Conservation (phyloP, 2,888 invertebrate genomes). For the Ennomos quercinarius region DNA sequence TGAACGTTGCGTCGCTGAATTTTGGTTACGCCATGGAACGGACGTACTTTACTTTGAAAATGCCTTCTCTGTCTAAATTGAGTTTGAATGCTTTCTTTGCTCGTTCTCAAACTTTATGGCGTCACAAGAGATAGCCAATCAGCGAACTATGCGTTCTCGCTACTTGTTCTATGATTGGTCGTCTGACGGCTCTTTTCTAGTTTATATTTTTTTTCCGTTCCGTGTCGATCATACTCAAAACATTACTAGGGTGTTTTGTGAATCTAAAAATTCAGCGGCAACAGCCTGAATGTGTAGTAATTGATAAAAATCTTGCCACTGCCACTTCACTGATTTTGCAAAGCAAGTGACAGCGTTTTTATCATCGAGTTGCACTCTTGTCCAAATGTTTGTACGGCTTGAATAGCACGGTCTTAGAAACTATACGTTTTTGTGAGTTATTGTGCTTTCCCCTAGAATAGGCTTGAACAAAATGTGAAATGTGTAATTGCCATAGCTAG, state of each 20-base stretch:
- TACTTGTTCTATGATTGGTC: too few relatives aligned
- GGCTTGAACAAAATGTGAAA: constrained; percentile 3
- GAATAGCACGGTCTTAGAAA: constrained; percentile 8
- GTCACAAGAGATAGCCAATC: too few relatives aligned
- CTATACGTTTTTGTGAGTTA: constrained; percentile 11
- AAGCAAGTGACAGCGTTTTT: constrained; percentile 29
- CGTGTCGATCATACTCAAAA: constrained; percentile 22
- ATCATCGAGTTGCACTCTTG: constrained; percentile 21
- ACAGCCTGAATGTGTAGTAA: constrained; percentile 17
- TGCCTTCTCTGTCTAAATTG: too few relatives aligned
- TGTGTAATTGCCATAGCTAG: background rate
- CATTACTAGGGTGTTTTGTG: background rate
- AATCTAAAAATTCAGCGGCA: constrained; percentile 23
- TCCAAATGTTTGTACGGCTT: constrained; percentile 23
- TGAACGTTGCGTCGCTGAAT: constrained; percentile 42
- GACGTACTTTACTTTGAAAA: too few relatives aligned
- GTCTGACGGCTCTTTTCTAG: too few relatives aligned
- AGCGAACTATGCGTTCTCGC: too few relatives aligned
- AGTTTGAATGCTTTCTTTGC: too few relatives aligned
- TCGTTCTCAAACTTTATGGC: too few relatives aligned
- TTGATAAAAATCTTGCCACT: constrained; percentile 5
- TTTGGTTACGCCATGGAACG: constrained; percentile 26
- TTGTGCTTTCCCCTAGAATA: constrained; percentile 13
- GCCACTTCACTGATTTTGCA: background rate
- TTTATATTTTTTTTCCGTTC: constrained; percentile 12